These are phyloP conservation scores for Clunio marinus DNA, from an alignment of 2,888 invertebrate species.

Conservation along the genomic window DNA sequence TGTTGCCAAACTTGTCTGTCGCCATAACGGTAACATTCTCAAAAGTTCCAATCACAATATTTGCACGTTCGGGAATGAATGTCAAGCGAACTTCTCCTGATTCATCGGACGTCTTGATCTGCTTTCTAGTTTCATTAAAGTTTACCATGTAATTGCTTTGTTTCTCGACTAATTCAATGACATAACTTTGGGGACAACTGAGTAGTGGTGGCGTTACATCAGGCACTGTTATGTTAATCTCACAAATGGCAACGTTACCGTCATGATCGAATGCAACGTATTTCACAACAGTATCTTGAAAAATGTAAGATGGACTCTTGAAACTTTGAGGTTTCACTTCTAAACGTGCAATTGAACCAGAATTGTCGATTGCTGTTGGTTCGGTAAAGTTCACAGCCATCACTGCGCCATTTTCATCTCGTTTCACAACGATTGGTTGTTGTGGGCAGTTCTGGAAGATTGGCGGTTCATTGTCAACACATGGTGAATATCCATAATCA, in stretches of 20 bases:
- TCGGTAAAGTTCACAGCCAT: constrained; percentile 89
- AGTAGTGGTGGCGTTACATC: constrained; percentile 87
- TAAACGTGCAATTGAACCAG: constrained; percentile 86
- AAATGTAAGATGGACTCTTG: constrained; percentile 79
- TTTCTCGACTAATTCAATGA: constrained; percentile 83
- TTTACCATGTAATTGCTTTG: constrained; percentile 87
- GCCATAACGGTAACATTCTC: constrained; percentile 91
- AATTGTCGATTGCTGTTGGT: constrained; percentile 91
- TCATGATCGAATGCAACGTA: constrained; percentile 97
- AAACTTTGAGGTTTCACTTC: constrained; percentile 91
- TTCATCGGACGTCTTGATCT: constrained; percentile 81
- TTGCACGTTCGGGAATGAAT: constrained; percentile 77
- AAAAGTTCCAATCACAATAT: constrained; percentile 79
- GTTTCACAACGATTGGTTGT: constrained; percentile 83
- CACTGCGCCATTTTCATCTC: constrained; percentile 83
- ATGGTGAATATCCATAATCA: constrained; percentile 89
- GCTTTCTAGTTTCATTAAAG: constrained; percentile 80
- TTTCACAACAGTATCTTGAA: constrained; percentile 87
- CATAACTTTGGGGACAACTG: constrained; percentile 90
- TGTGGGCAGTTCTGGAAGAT: constrained; percentile 95
- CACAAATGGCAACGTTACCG: constrained; percentile 95
- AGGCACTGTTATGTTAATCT: constrained; percentile 91
- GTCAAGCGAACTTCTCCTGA: constrained; percentile 82
- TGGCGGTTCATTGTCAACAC: constrained; percentile 93
- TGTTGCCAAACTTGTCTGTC: constrained; percentile 80